Conservation (phyloP, 1,140 invertebrate species). For the Varroa destructor region DNA sequence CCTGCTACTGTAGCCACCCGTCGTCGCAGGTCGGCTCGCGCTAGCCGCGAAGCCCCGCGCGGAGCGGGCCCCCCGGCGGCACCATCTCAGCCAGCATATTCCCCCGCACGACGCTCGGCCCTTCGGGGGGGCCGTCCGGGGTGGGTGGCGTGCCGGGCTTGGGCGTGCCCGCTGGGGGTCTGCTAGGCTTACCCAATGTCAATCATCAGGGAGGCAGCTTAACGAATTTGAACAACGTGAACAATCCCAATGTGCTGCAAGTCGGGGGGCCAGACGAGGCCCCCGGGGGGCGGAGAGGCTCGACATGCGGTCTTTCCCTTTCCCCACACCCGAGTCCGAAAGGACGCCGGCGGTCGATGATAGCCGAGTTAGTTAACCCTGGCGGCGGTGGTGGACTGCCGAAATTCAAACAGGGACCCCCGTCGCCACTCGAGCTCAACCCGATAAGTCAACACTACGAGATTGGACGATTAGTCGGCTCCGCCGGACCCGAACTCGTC, state of each 20-base stretch:
- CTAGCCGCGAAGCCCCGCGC: not conserved
- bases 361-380: conserved; percentile 16
- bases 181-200: too few species aligned
- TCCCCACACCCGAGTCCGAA: conserved; percentile 12
- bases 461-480: conserved; percentile 69
- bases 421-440: conserved; percentile 53
- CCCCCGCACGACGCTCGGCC: conserved; percentile 22
- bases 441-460: conserved; percentile 77
- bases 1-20: not conserved
- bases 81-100: conserved; percentile 21
- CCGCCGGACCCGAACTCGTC: conserved; percentile 73
- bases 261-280: conserved; percentile 28
- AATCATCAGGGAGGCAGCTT: too few species aligned
- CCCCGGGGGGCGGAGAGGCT: conserved; percentile 6
- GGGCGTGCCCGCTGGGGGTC: too few species aligned
- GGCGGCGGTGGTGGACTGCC: conserved; percentile 26
- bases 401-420: conserved; percentile 30
- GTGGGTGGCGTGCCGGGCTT: too few species aligned
- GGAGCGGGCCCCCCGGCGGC: not conserved
- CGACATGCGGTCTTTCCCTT: conserved; percentile 23
- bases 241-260: conserved; percentile 24
- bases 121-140: not conserved
- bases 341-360: conserved; percentile 23
- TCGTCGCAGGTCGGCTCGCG: conserved; percentile 3
- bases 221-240: not conserved